phyloP scores from a whole-genome alignment of 2,797 vertebrate genomes.

The Chaunax sp. region DNA sequence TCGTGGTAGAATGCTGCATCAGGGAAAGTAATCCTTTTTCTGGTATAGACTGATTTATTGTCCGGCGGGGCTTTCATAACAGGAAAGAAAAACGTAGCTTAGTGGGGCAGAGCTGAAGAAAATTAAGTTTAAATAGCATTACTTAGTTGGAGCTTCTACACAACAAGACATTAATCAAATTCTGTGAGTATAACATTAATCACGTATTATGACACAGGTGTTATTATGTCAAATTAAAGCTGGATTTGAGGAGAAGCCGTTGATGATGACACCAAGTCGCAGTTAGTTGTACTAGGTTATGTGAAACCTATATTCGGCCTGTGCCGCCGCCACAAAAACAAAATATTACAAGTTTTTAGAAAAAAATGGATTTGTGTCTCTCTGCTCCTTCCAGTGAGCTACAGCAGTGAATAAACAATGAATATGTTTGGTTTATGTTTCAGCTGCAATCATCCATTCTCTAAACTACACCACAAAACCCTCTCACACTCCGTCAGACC shows the following conservation, averaged over 20 bases:
- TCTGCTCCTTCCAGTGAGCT: neutral
- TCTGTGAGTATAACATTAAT: constrained; percentile 40
- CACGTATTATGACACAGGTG: constrained; percentile 23
- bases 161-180: constrained; percentile 62
- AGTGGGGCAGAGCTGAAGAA: constrained; percentile 46
- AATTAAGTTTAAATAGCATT: constrained; percentile 50
- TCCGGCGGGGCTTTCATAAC: constrained; percentile 55
- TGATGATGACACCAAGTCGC: constrained; percentile 8
- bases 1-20: constrained; percentile 12
- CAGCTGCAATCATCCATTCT: constrained; percentile 12
- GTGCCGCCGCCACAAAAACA: neutral
- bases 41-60: constrained; percentile 60
- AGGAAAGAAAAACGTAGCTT: constrained; percentile 55
- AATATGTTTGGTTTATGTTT: constrained; percentile 24
- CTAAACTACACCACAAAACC: constrained; percentile 2
- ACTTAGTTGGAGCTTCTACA: constrained; percentile 46
- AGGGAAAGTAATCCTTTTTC: constrained; percentile 37
- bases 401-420: neutral
- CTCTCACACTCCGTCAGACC: constrained; percentile 25
- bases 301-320: constrained; percentile 7
- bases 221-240: constrained; percentile 44
- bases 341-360: neutral
- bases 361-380: constrained; percentile 5
- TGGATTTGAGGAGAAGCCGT: constrained; percentile 39
- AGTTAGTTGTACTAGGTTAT: constrained; percentile 4